These are phyloP conservation scores for Delichon dasypus DNA, from an alignment of 2,797 vertebrate species.

Conservation along the genomic window DNA sequence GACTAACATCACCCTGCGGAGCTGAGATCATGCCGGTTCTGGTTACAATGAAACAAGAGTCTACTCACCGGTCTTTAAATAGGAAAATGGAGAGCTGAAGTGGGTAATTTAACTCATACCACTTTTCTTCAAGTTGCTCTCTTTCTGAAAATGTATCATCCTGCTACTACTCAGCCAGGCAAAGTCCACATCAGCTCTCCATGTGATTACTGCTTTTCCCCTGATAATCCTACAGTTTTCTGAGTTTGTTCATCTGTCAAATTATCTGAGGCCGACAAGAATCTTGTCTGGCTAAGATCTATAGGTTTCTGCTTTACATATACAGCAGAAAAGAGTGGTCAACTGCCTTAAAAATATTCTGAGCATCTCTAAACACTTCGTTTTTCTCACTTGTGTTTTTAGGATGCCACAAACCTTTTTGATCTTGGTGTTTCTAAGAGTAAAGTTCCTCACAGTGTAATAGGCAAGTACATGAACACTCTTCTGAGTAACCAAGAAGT, in stretches of 20 bases:
- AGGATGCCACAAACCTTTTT: slow-evolving; percentile 85
- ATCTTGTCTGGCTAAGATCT: neutral
- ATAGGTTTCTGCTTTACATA: neutral
- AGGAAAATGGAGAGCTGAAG: neutral
- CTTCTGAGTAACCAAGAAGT: slow-evolving; percentile 88
- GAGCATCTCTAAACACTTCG: neutral
- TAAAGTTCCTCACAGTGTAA: slow-evolving; percentile 91
- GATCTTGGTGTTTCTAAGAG: slow-evolving; percentile 84
- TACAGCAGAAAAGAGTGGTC: neutral
- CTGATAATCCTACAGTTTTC: neutral
- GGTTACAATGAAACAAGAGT: neutral
- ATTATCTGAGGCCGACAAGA: neutral
- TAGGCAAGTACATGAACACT: slow-evolving; percentile 84
- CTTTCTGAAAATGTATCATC: neutral
- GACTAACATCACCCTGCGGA: neutral
- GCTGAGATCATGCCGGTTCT: neutral
- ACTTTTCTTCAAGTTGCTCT: neutral
- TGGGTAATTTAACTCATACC: neutral
- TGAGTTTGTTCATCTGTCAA: neutral
- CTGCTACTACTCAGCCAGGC: neutral
- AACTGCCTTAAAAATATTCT: neutral
- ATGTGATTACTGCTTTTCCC: neutral
- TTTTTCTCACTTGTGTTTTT: neutral
- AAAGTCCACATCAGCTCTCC: neutral
- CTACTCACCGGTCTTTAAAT: neutral